Percentiles rank a stretch among this genome's conserved stretches.
These are phyloP conservation scores for Solea senegalensis DNA, from an alignment of 2,113 vertebrate species.

Conservation along the genomic window DNA sequence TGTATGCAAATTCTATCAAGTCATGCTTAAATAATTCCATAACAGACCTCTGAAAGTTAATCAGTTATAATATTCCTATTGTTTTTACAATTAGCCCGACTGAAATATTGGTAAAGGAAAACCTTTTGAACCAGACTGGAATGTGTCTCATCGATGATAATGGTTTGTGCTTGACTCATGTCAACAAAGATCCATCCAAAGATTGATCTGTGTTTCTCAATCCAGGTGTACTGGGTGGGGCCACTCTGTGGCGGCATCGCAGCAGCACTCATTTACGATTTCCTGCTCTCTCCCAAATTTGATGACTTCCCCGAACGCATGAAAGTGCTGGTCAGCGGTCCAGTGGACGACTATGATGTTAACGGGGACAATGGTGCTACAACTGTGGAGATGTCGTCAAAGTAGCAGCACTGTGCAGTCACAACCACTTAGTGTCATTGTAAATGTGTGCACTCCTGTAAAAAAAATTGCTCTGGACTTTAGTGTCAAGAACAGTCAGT, in stretches of 20 bases:
- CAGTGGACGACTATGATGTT: slow-evolving; percentile 85
- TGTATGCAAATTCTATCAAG: slow-evolving; percentile 14
- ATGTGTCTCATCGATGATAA: neutral
- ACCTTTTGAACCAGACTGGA: slow-evolving; percentile 5
- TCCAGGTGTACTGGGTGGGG: slow-evolving; percentile 86
- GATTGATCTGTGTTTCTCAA: slow-evolving; percentile 27
- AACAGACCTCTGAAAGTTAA: slow-evolving; percentile 64
- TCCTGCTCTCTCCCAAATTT: slow-evolving; percentile 89
- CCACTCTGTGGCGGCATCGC: slow-evolving; percentile 82
- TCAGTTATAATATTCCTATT: slow-evolving; percentile 61
- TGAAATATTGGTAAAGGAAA: slow-evolving; percentile 9
- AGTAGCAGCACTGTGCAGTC: slow-evolving; percentile 50
- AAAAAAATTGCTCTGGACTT: slow-evolving; percentile 48
- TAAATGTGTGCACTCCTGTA: slow-evolving; percentile 63
- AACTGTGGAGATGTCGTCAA: slow-evolving; percentile 79
- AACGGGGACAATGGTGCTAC: slow-evolving; percentile 73
- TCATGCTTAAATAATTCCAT: slow-evolving; percentile 37
- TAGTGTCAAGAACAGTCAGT: slow-evolving; percentile 20
- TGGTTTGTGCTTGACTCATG: neutral
- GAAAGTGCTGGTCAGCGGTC: slow-evolving; percentile 92
- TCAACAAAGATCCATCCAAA: neutral
- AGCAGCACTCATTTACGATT: slow-evolving; percentile 90
- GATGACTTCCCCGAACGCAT: slow-evolving; percentile 89
- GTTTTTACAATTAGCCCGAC: slow-evolving; percentile 16
- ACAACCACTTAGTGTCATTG: slow-evolving; percentile 23